phyloP scores from a whole-genome alignment of 1,140 invertebrate species.

The Tribolium castaneum region DNA sequence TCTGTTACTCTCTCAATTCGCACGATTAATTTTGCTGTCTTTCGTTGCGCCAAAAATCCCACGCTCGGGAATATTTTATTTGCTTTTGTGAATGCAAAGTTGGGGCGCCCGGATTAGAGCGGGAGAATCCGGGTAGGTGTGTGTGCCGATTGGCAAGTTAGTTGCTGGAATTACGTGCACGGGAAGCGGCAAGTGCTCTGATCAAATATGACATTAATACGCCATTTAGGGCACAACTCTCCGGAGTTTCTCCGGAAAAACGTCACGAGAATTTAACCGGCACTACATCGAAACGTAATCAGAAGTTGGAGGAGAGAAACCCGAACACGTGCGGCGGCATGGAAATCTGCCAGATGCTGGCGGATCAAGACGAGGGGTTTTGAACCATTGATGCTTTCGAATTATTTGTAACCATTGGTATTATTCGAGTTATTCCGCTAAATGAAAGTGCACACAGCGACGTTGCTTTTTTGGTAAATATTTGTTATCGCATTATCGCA shows the following conservation, averaged over 20 bases:
- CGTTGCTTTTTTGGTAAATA: constrained; percentile 9
- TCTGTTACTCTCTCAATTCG: not conserved
- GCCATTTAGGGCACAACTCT: not conserved
- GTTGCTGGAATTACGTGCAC: not conserved
- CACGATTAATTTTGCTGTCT: too few relatives aligned
- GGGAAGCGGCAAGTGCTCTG: not conserved
- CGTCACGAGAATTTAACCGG: not conserved
- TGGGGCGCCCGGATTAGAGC: too few relatives aligned
- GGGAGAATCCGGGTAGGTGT: too few relatives aligned
- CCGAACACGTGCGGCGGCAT: not conserved
- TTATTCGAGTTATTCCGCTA: not conserved
- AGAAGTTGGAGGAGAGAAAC: not conserved
- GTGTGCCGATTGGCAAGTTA: not conserved
- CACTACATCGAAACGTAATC: not conserved
- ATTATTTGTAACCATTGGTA: too few relatives aligned
- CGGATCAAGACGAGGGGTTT: too few relatives aligned
- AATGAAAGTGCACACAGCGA: not conserved
- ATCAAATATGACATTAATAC: not conserved
- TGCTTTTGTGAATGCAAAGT: not conserved
- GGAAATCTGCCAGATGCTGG: not conserved
- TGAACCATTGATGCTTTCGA: too few relatives aligned
- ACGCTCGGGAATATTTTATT: not conserved
- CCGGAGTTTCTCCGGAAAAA: not conserved
- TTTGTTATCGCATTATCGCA: constrained; percentile 15
- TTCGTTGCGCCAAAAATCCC: too few relatives aligned